Conservation (phyloP, 2,888 invertebrate species). For the Caenorhabditis sp. region DNA sequence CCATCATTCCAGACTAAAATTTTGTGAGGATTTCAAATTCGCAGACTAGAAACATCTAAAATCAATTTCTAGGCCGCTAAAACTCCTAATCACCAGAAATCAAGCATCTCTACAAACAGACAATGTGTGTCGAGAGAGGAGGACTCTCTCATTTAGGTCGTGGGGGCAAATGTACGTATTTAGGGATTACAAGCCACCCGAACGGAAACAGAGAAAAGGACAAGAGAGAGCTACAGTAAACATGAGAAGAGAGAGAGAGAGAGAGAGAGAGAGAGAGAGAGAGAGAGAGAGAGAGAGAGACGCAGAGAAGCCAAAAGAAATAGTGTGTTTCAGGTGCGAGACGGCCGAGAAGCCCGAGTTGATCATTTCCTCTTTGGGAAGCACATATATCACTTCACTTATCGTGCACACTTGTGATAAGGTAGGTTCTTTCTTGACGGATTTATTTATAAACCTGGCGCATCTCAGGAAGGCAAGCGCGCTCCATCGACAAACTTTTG, state of each 20-base stretch:
- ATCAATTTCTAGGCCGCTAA: background rate
- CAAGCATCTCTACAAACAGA: background rate
- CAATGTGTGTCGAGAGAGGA: background rate
- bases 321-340: constrained; percentile 71
- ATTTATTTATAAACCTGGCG: constrained; percentile 23
- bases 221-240: constrained; percentile 50
- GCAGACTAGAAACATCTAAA: background rate
- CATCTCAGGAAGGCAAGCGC: background rate
- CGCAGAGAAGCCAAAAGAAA: constrained; percentile 8
- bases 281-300: constrained; percentile 8
- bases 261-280: background rate
- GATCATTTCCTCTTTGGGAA: constrained; percentile 71
- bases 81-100: constrained; percentile 4
- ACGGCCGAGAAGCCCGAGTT: constrained; percentile 65
- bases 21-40: background rate
- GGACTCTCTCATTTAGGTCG: constrained; percentile 13
- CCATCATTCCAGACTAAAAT: background rate
- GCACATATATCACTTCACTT: constrained; percentile 70
- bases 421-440: constrained; percentile 18
- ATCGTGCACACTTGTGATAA: constrained; percentile 73
- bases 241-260: constrained; percentile 15
- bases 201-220: constrained; percentile 7
- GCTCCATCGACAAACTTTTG: background rate
- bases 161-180: constrained; percentile 47
- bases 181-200: constrained; percentile 61